Conservation (phyloP, 2,888 invertebrate species). For the Nipponacmea schrenckii region DNA sequence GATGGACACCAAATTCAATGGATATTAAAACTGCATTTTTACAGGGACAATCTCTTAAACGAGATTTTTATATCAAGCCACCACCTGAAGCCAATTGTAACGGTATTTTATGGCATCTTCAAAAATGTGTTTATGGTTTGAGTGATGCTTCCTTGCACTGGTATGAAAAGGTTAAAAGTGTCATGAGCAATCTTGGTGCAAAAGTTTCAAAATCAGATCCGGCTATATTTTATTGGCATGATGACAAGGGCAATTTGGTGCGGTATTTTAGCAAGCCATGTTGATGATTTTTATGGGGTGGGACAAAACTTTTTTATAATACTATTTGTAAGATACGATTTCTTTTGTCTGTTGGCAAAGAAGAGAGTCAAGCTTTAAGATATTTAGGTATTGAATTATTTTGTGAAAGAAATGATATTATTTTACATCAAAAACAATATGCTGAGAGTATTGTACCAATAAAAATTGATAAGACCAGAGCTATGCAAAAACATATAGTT, state of each 20-base stretch:
- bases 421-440: not conserved
- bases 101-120: not conserved
- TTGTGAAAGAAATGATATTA: not conserved
- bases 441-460: conserved; percentile 4
- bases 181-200: not conserved
- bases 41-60: conserved; percentile 5
- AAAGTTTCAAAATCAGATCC: not conserved
- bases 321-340: conserved; percentile 13
- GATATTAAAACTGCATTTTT: conserved; percentile 22
- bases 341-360: conserved; percentile 17
- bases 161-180: not conserved
- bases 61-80: conserved; percentile 1
- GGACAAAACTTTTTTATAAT: conserved; percentile 12
- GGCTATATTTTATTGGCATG: conserved; percentile 10
- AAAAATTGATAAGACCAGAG: not conserved
- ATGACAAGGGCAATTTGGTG: not conserved
- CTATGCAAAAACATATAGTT: not conserved
- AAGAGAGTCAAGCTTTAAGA: conserved; percentile 10
- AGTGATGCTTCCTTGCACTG: not conserved
- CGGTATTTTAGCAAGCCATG: conserved; percentile 22
- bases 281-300: conserved; percentile 19
- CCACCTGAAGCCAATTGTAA: conserved; percentile 4
- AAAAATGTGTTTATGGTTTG: conserved; percentile 1
- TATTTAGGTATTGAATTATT: conserved; percentile 17
- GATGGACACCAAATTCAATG: conserved; percentile 14